These are phyloP conservation scores for Apamea monoglypha DNA, from an alignment of 2,888 invertebrate species.

Conservation along the genomic window DNA sequence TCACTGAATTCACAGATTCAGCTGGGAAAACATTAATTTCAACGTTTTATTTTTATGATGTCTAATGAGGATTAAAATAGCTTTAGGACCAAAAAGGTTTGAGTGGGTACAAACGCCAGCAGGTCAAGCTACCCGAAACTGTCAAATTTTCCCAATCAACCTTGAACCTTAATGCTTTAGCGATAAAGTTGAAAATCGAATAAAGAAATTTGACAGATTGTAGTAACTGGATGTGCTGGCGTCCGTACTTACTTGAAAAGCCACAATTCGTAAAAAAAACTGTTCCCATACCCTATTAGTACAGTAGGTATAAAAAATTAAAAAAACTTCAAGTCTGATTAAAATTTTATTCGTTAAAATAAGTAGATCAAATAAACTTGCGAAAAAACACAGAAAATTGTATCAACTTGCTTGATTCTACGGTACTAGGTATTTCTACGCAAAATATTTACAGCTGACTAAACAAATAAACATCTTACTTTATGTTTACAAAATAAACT, in stretches of 20 bases:
- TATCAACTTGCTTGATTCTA: conserved; percentile 87
- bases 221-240: too few species aligned
- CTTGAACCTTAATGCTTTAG: too few species aligned
- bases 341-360: conserved; percentile 89
- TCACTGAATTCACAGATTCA: neutral
- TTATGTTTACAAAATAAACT: conserved; percentile 75
- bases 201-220: too few species aligned
- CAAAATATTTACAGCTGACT: conserved; percentile 88
- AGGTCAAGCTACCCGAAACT: too few species aligned
- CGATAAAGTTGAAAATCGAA: too few species aligned
- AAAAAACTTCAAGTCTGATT: conserved; percentile 77
- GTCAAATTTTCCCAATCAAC: too few species aligned
- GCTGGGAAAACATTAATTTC: neutral
- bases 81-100: neutral
- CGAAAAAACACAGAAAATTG: conserved; percentile 87
- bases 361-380: conserved; percentile 90
- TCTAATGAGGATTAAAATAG: neutral
- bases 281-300: neutral
- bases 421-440: conserved; percentile 81
- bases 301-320: conserved; percentile 56
- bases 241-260: neutral
- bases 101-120: too few species aligned
- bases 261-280: neutral
- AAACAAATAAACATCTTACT: conserved; percentile 83
- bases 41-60: neutral